Evolutionary conservation across 2,797 vertebrate genomes (phyloP).

Genomic region (Crenichthys baileyi): DNA sequence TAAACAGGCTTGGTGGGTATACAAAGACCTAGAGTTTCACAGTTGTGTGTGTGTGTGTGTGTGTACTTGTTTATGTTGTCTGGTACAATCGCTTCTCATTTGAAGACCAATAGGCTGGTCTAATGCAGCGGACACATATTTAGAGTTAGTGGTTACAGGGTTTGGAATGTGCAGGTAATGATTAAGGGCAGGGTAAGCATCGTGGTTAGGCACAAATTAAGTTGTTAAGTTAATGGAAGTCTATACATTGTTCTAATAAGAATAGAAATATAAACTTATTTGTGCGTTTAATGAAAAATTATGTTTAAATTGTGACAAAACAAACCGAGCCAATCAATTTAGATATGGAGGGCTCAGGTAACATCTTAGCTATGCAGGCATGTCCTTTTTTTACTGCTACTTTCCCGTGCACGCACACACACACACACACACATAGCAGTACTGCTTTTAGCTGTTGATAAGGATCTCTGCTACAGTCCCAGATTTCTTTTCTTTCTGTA

Average conservation of each 20-base stretch:
- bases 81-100: neutral
- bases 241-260: no score
- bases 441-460: conserved; percentile 8
- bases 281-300: neutral
- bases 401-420: neutral
- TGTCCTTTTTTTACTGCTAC: neutral
- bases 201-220: neutral
- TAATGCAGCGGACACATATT: neutral
- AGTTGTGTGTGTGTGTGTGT: conserved; percentile 14
- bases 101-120: neutral
- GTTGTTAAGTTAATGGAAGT: no score
- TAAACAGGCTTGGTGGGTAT: conserved; percentile 58
- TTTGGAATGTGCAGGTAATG: neutral
- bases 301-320: neutral
- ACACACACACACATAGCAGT: neutral
- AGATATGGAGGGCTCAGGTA: conserved; percentile 35
- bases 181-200: neutral
- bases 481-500: conserved; percentile 38
- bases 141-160: neutral
- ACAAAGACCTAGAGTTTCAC: conserved; percentile 16
- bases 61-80: neutral
- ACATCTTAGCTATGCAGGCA: conserved; percentile 13
- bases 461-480: conserved; percentile 25
- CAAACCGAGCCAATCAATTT: conserved; percentile 46
- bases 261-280: neutral